Evolutionary conservation across 2,113 vertebrate genomes (phyloP), one percentile per base, ranked within the genome.

Genomic region (Pampusana beccarii): DNA sequence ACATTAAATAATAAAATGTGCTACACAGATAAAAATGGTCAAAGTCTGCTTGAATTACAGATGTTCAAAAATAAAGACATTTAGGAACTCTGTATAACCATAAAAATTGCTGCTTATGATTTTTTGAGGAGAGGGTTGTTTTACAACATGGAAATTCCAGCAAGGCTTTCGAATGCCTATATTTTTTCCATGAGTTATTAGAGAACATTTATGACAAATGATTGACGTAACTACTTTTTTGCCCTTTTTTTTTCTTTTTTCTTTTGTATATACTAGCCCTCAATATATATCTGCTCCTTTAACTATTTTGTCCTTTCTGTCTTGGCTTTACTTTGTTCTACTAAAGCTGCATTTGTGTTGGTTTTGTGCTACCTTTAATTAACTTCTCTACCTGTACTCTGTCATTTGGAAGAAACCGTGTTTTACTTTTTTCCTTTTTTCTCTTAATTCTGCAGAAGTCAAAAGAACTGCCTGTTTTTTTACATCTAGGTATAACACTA

Each of bases 391-490:
- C 54, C 9, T 15, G 29, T 42, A 8, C 3, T 3, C 48, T 51
- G 69, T 64, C 14, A 0, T 61, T 94, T 48, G 71, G 54, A 88
- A 57, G 8, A 62, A 42, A 12, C 83, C 25, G 25, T 58, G 7
- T 11, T 94, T 84, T 60, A 14, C 64, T 88, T 70, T 73, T 69
- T 54, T 70, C 13, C 73, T 50, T 36, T 69, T 40, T 79, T 57
- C 86, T 61, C 81, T 78, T 78, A 42, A 46, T 38, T 79, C 92
- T 79, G 16, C 50, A 82, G 62, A 84, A 38, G 46, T 67, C 78
- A 86, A 79, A 81, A 84, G 48, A 86, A 51, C 81, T 81, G 56
- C 93, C 91, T 88, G 16, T 17, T 66, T 81, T 86, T 94, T 94
- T 46, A 56, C 81, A 65, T 16, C 87, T 42, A 7, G 81, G 23